phyloP scores from a whole-genome alignment of 2,888 invertebrate genomes.

The Ornithoptera alexandrae region DNA sequence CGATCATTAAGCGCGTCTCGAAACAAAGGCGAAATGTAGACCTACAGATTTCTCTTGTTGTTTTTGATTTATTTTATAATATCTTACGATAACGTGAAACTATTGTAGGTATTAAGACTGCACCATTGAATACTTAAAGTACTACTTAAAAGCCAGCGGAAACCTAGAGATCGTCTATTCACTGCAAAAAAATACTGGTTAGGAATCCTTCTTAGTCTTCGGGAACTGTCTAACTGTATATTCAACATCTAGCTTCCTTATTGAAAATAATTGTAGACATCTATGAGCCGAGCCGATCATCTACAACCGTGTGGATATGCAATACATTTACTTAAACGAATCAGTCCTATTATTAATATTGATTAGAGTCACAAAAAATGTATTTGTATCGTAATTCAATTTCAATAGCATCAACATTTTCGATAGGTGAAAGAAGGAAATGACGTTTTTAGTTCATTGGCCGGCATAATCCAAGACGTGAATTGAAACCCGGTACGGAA shows the following conservation, averaged over 20 bases:
- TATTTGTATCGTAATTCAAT: neutral
- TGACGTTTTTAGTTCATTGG: conserved; percentile 66
- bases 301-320: neutral
- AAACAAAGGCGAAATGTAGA: conserved; percentile 3
- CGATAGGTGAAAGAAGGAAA: conserved; percentile 56
- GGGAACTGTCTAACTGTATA: neutral
- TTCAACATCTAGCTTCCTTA: neutral
- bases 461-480: conserved; percentile 56
- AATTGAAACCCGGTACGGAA: conserved; percentile 40
- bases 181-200: neutral
- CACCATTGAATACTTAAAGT: neutral
- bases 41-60: neutral
- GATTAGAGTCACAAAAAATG: too few relatives aligned
- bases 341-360: too few relatives aligned
- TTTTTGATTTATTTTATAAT: neutral
- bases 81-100: neutral
- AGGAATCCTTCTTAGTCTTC: neutral
- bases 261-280: neutral
- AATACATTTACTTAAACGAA: too few relatives aligned
- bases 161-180: neutral
- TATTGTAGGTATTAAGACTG: neutral
- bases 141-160: neutral
- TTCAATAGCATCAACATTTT: conserved; percentile 28
- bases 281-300: neutral
- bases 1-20: conserved; percentile 15